A percentile compares a stretch with the other conserved stretches of the same genome.
Conservation (phyloP, 2,888 invertebrate genomes). For the Zygothrica quintamaculata region DNA sequence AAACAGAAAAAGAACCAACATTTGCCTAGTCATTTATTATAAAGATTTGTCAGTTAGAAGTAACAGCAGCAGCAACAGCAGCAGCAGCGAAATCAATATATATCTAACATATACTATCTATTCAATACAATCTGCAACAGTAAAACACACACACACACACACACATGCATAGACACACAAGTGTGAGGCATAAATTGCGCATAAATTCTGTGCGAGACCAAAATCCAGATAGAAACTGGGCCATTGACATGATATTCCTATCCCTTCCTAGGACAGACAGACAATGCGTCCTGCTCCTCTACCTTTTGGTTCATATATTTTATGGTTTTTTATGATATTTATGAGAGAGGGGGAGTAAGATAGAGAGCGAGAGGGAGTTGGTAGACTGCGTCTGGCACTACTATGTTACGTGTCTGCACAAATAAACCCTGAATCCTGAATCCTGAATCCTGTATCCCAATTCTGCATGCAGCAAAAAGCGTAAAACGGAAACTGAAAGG, state of each 20-base stretch:
- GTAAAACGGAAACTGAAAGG: slow-evolving; percentile 43
- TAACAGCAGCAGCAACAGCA: slow-evolving; percentile 24
- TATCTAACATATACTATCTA: slow-evolving; percentile 49
- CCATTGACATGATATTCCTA: slow-evolving; percentile 2
- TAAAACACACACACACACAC: slow-evolving; percentile 19
- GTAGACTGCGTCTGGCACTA: slow-evolving; percentile 49
- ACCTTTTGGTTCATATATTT: slow-evolving; percentile 17
- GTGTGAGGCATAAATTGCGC: slow-evolving; percentile 75
- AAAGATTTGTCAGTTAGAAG: slow-evolving; percentile 38
- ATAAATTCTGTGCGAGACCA: slow-evolving; percentile 60
- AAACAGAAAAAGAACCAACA: slow-evolving; percentile 6
- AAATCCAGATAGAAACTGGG: slow-evolving; percentile 33
- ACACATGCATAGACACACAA: slow-evolving; percentile 23
- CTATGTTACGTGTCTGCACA: slow-evolving; percentile 68
- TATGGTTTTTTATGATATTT: slow-evolving; percentile 69
- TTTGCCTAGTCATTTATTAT: slow-evolving; percentile 66
- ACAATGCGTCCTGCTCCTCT: slow-evolving; percentile 10
- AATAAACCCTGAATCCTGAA: slow-evolving; percentile 52
- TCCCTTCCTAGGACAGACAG: too few relatives aligned
- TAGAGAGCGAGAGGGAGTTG: too few relatives aligned
- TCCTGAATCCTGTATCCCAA: slow-evolving; percentile 45
- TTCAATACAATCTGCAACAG: slow-evolving; percentile 73
- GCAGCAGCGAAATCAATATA: slow-evolving; percentile 38
- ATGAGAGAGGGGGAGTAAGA: slow-evolving; percentile 48
- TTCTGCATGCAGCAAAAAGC: slow-evolving; percentile 54